Evolutionary conservation across 2,797 vertebrate genomes (phyloP).

Genomic region (Malurus splendens): DNA sequence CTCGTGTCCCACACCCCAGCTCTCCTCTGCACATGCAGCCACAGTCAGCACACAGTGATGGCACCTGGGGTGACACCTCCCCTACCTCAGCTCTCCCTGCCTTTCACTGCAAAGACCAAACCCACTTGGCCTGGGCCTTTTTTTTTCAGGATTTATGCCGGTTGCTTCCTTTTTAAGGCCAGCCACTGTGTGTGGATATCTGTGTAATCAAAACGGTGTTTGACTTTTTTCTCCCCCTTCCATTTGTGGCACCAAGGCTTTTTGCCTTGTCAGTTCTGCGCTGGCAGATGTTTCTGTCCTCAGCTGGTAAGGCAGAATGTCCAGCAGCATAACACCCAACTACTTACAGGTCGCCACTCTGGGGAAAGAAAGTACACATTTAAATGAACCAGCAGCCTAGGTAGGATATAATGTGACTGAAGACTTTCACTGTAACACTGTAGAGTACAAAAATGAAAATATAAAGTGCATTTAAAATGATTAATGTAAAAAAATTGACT

Average conservation of each 20-base stretch:
- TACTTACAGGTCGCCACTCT: slow-evolving; percentile 36
- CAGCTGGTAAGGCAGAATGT: slow-evolving; percentile 6
- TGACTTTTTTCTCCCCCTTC: not conserved
- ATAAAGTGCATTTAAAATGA: slow-evolving; percentile 73
- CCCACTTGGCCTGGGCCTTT: not conserved
- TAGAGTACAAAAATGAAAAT: slow-evolving; percentile 67
- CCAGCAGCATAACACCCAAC: slow-evolving; percentile 2
- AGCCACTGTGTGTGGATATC: not conserved
- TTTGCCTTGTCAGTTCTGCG: not conserved
- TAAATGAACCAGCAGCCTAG: slow-evolving; percentile 28
- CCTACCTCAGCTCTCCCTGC: not conserved
- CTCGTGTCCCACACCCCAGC: not conserved
- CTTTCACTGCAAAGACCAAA: not conserved
- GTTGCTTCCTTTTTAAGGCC: not conserved
- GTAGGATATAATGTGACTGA: slow-evolving; percentile 57
- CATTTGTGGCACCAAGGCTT: not conserved
- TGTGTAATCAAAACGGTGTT: not conserved
- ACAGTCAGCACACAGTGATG: accelerated
- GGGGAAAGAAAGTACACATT: slow-evolving; percentile 57
- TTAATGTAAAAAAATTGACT: slow-evolving; percentile 71
- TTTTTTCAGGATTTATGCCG: not conserved
- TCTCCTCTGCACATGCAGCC: accelerated
- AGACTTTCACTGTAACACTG: slow-evolving; percentile 54
- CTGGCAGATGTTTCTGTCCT: slow-evolving; percentile 32
- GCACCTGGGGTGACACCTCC: not conserved